Evolutionary conservation across 2,113 vertebrate species (phyloP), one percentile per base, ranked within the genome.

Genomic region (Pachypanchax playfairii): DNA sequence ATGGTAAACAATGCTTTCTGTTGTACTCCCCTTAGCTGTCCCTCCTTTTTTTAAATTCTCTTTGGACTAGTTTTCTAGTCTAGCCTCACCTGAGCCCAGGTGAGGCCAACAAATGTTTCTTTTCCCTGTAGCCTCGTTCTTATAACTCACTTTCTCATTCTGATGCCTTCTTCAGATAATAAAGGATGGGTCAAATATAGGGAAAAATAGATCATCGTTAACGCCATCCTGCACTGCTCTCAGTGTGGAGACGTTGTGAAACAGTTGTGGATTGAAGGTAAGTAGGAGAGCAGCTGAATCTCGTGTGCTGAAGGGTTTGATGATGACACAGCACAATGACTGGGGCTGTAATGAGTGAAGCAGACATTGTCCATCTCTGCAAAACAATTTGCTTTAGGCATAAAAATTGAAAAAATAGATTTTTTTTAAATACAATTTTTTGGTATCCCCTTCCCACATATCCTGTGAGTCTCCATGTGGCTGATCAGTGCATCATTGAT

Each of bases 1-100:
- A 93, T 96, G 95, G 94, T 96, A 94, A 96, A 96, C 94, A 96
- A 96, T 95, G 94, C 90, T 94, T 95, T 91, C 86, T 85, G 83
- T 91, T 95, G 92, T 95, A 81, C 61, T 76, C 92, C 93, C 12
- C 39, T 95, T 93, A 93, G 92, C 93, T 90, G 92, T 94, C 89
- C 87, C n/a, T n/a, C n/a, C n/a, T n/a, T 58, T 22, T 44, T 44
- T 41, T 26, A 25, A 3, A 39, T 42, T 42, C 91, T 92, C 91
- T 93, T 95, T 93, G 94, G 93, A 95, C 91, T 87, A 95, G 95
- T 95, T 90, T 80, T n/a, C n/a, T n/a, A n/a, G n/a, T n/a, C n/a
- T n/a, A n/a, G n/a, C n/a, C n/a, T n/a, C n/a, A n/a, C n/a, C n/a
- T n/a, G n/a, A n/a, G n/a, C n/a, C n/a, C n/a, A 50, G 14, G 12